Evolutionary conservation across 92 coral and sea anemone species (phyloP).

Genomic region (Phenganax subtilis): DNA sequence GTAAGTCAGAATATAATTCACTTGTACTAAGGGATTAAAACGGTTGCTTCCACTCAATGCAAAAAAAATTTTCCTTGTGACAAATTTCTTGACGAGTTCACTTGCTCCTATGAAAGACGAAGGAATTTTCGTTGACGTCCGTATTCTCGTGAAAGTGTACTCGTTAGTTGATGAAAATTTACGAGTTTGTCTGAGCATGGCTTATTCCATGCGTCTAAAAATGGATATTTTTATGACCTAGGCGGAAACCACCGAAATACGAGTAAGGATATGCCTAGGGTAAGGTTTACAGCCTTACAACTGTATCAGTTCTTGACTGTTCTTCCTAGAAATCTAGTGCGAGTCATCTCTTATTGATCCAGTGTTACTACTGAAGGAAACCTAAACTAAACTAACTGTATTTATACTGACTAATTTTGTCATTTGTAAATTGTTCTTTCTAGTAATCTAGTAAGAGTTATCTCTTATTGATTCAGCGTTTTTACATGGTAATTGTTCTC

Average conservation of each 20-base stretch:
- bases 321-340: no score
- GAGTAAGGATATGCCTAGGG: conserved; percentile 10
- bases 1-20: no score
- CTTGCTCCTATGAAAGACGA: no score
- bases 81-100: no score
- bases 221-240: conserved; percentile 17
- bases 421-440: background rate
- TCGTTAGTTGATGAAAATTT: no score
- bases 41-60: no score
- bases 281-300: background rate
- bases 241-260: conserved; percentile 19
- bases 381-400: background rate
- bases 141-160: no score
- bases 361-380: background rate
- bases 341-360: no score
- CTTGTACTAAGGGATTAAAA: no score
- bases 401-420: background rate
- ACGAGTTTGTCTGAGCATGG: background rate
- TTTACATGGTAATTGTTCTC: background rate
- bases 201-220: conserved; percentile 1
- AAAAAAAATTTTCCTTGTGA: no score
- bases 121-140: no score
- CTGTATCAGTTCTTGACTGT: no score
- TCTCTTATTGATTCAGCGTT: background rate
- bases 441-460: background rate